Evolutionary conservation across 1,140 invertebrate genomes (phyloP).

Genomic region (Zaprionus ghesquierei): DNA sequence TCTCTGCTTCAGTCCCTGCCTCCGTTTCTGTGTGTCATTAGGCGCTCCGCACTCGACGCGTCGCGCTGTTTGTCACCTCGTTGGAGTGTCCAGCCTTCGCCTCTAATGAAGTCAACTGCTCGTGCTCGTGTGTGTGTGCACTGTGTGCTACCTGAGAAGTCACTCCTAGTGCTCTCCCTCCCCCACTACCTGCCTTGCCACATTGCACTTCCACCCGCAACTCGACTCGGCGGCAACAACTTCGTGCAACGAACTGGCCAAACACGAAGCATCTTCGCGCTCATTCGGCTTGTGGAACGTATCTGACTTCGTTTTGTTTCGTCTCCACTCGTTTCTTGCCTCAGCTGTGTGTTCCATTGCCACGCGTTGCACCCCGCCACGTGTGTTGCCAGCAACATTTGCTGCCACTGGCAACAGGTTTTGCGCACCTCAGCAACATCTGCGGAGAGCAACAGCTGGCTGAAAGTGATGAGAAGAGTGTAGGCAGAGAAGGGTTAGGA

Average conservation of each 20-base stretch:
- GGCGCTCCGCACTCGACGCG: slow-evolving; percentile 45
- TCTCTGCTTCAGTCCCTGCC: not conserved
- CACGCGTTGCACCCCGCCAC: slow-evolving; percentile 38
- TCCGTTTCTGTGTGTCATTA: slow-evolving; percentile 59
- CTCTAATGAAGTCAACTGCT: slow-evolving; percentile 73
- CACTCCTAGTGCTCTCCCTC: not conserved
- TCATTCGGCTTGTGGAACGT: slow-evolving; percentile 56
- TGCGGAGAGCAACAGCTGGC: slow-evolving; percentile 18
- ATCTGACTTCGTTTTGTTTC: slow-evolving; percentile 39
- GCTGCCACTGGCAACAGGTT: slow-evolving; percentile 54
- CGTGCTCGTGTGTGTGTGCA: slow-evolving; percentile 14
- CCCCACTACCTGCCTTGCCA: not conserved
- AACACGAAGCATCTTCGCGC: not conserved
- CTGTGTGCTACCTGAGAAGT: slow-evolving; percentile 55
- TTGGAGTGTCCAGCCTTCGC: slow-evolving; percentile 61
- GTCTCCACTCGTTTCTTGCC: not conserved
- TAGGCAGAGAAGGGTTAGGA: not conserved
- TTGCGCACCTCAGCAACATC: slow-evolving; percentile 33
- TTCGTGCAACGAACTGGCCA: slow-evolving; percentile 25
- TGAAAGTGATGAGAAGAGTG: not conserved
- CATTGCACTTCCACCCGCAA: slow-evolving; percentile 3
- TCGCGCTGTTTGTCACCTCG: slow-evolving; percentile 52
- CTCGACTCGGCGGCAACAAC: not conserved
- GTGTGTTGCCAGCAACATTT: slow-evolving; percentile 48
- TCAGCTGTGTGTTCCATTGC: slow-evolving; percentile 41